phyloP scores from a whole-genome alignment of 2,113 vertebrate species.

The Burhinus bistriatus region DNA sequence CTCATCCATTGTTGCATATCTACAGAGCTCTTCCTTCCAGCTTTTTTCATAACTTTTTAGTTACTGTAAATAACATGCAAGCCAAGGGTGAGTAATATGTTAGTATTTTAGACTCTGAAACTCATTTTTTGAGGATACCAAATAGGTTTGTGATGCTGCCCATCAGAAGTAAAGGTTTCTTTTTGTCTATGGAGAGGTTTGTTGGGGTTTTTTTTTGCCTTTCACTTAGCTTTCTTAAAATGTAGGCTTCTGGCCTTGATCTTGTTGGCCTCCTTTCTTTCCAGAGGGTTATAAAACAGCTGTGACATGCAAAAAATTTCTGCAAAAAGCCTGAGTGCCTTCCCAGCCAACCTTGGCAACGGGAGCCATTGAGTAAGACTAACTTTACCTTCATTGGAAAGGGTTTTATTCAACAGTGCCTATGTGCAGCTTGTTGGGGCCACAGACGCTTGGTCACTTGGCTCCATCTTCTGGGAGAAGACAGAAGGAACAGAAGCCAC shows the following conservation, averaged over 20 bases:
- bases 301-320: neutral
- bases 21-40: neutral
- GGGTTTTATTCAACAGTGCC: neutral
- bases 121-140: neutral
- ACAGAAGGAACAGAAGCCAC: neutral
- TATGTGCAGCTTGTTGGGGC: neutral
- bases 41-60: neutral
- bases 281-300: neutral
- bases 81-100: neutral
- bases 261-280: neutral
- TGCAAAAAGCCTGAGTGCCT: neutral
- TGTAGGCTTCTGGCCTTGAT: neutral
- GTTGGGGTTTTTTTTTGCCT: neutral
- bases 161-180: neutral
- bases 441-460: slow-evolving; percentile 23
- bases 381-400: neutral
- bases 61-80: neutral
- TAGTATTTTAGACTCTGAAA: neutral
- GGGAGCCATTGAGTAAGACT: neutral
- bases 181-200: neutral
- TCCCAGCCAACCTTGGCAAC: neutral
- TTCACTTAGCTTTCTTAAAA: neutral
- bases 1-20: neutral
- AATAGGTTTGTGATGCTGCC: neutral
- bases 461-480: slow-evolving; percentile 58